Percentiles rank a stretch among this genome's conserved stretches.
phyloP scores from a whole-genome alignment of 2,113 vertebrate genomes.

The Pygoscelis adeliae region DNA sequence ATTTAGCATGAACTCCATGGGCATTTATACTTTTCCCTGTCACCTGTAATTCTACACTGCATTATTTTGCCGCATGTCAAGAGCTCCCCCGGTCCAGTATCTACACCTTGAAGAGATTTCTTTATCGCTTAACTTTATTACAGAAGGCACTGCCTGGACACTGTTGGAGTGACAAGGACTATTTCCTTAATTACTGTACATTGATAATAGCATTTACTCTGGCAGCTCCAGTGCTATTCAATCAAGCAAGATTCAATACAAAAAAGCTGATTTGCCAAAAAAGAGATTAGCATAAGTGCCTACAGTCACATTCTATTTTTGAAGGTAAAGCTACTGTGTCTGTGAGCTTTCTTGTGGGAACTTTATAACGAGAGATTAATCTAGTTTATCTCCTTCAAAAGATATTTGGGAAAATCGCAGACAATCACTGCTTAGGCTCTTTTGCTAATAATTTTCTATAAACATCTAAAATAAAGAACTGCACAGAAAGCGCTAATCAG shows the following conservation, averaged over 20 bases:
- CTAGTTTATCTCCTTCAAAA: slow-evolving; percentile 59
- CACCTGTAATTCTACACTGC: not conserved
- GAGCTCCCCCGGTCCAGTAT: not conserved
- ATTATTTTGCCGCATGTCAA: not conserved
- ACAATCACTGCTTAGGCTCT: slow-evolving; percentile 20
- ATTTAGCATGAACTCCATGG: not conserved
- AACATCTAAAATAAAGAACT: not conserved
- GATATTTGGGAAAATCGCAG: slow-evolving; percentile 8
- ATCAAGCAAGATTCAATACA: slow-evolving; percentile 77
- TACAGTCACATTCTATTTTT: slow-evolving; percentile 75
- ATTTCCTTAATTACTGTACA: slow-evolving; percentile 78
- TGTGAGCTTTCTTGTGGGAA: slow-evolving; percentile 61
- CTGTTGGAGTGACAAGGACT: slow-evolving; percentile 73
- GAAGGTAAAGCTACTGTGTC: slow-evolving; percentile 73
- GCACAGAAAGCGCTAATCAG: slow-evolving; percentile 10
- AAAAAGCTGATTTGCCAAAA: slow-evolving; percentile 78
- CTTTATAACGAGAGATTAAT: slow-evolving; percentile 67
- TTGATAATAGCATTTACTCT: slow-evolving; percentile 78
- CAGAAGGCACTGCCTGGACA: slow-evolving; percentile 64
- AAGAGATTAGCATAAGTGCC: slow-evolving; percentile 75
- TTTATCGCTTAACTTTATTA: slow-evolving; percentile 76
- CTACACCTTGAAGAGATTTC: slow-evolving; percentile 62
- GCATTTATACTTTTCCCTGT: not conserved
- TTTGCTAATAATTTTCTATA: slow-evolving; percentile 13
- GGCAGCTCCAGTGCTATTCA: slow-evolving; percentile 73